These are phyloP conservation scores for Drepana arcuata DNA, from an alignment of 1,140 invertebrate species.

Conservation along the genomic window DNA sequence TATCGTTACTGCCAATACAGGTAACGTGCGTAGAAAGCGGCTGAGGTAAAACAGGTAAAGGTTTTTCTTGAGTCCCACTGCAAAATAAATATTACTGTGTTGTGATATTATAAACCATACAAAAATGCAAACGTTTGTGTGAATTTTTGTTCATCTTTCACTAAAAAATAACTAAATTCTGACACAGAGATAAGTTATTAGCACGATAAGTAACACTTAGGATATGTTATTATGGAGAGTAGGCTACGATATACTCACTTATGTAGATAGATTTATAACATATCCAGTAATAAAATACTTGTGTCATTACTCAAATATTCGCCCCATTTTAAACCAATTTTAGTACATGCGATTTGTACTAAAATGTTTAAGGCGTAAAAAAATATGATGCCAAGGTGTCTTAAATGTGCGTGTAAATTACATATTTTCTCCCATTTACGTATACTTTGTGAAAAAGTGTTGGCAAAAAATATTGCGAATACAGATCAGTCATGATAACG, in stretches of 20 bases:
- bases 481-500: no score
- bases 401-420: not conserved
- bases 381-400: no score
- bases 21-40: constrained; percentile 74
- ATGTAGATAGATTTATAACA: not conserved
- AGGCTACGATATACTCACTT: not conserved
- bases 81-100: constrained; percentile 8
- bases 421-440: not conserved
- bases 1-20: constrained; percentile 72
- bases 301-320: no score
- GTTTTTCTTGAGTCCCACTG: constrained; percentile 34
- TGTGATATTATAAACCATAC: not conserved
- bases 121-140: not conserved
- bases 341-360: no score
- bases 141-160: not conserved
- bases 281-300: no score
- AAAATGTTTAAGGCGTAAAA: no score
- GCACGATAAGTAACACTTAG: not conserved
- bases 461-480: no score
- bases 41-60: constrained; percentile 71
- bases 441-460: no score
- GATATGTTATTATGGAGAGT: not conserved
- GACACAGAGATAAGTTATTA: no score
- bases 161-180: no score
- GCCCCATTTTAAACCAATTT: no score